Conservation (phyloP, 2,888 invertebrate species). For the Meiosimyza platycephala region DNA sequence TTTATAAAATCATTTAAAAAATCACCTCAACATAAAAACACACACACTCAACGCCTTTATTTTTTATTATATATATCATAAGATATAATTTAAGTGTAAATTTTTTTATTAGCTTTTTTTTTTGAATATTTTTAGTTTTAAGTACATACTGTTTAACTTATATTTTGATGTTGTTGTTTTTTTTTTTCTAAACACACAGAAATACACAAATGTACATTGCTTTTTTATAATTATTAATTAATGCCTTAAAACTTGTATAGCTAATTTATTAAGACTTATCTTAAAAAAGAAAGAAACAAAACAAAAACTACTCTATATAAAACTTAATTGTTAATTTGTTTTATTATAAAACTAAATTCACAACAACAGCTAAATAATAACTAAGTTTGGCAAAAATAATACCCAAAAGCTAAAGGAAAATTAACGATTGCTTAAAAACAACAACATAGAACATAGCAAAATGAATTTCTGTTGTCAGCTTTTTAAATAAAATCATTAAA, state of each 20-base stretch:
- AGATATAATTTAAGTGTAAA: slow-evolving; percentile 26
- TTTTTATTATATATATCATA: not conserved
- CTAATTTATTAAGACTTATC: not conserved
- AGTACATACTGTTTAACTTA: slow-evolving; percentile 8
- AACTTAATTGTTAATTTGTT: too few species aligned
- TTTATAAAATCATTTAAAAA: too few species aligned
- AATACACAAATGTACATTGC: not conserved
- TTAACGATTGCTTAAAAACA: slow-evolving; percentile 3
- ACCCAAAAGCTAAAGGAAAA: not conserved
- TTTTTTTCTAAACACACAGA: not conserved
- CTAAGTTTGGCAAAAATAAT: too few species aligned
- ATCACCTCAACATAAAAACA: not conserved
- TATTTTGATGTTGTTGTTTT: not conserved
- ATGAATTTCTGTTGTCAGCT: too few species aligned
- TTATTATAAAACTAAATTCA: too few species aligned
- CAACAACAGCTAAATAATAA: too few species aligned
- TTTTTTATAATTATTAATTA: slow-evolving; percentile 15
- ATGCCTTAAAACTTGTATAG: slow-evolving; percentile 12
- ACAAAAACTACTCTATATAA: too few species aligned
- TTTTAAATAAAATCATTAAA: too few species aligned
- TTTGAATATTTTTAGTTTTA: slow-evolving; percentile 6
- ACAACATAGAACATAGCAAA: not conserved
- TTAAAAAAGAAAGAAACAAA: too few species aligned
- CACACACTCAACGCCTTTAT: not conserved
- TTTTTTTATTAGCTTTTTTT: slow-evolving; percentile 11